These are phyloP conservation scores for Clarias batrachus DNA, from an alignment of 2,113 vertebrate genomes.

Conservation along the genomic window DNA sequence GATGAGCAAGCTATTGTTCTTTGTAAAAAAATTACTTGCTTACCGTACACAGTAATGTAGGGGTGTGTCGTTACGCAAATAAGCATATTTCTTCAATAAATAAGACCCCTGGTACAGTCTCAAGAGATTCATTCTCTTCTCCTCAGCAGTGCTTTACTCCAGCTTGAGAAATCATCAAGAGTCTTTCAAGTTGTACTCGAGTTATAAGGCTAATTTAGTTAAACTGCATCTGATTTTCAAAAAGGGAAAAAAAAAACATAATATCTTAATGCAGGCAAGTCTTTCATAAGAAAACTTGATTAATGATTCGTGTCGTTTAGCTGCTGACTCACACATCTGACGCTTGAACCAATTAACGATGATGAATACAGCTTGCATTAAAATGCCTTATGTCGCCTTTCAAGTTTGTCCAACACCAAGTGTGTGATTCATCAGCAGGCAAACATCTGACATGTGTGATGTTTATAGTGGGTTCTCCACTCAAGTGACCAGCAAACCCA, in stretches of 20 bases:
- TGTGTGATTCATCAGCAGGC: conserved; percentile 11
- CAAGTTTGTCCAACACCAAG: conserved; percentile 13
- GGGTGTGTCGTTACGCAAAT: not conserved
- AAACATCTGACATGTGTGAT: conserved; percentile 7
- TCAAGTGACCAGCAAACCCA: not conserved
- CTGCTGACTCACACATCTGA: conserved; percentile 1
- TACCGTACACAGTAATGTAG: not conserved
- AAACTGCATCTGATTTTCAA: not conserved
- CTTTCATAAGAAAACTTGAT: not conserved
- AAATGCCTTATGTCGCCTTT: not conserved
- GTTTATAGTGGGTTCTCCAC: not conserved
- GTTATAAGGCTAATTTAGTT: not conserved
- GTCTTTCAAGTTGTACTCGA: not conserved
- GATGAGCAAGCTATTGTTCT: not conserved
- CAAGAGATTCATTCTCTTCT: not conserved
- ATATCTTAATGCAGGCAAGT: not conserved
- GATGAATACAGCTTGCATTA: conserved; percentile 5
- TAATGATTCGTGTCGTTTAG: conserved; percentile 1
- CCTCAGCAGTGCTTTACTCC: not conserved
- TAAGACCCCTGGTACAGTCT: not conserved
- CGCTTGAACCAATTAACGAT: not conserved
- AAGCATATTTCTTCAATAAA: not conserved
- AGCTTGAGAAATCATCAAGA: not conserved
- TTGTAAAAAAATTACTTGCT: not conserved
- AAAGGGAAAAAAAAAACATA: not conserved